Percentiles rank a stretch among this genome's conserved stretches.
These are phyloP conservation scores for Falcunculus frontatus DNA, from an alignment of 2,113 vertebrate species.

Conservation along the genomic window DNA sequence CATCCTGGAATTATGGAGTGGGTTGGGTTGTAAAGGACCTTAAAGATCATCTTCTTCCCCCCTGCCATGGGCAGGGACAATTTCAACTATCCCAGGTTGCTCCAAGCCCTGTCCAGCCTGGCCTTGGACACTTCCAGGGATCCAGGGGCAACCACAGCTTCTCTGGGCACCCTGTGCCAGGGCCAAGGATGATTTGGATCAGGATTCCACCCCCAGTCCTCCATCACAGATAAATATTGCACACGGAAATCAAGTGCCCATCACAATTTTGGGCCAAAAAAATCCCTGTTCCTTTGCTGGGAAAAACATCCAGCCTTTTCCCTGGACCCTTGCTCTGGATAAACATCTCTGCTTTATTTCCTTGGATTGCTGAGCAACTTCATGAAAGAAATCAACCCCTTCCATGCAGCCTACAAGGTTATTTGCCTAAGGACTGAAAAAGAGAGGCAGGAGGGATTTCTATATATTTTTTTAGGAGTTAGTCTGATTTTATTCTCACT, in stretches of 20 bases:
- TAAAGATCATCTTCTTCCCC: too few species aligned
- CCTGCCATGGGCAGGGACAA: not conserved
- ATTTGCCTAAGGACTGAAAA: conserved; percentile 50
- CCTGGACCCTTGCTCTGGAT: not conserved
- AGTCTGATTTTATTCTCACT: conserved; percentile 39
- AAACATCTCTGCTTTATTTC: not conserved
- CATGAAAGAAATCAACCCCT: not conserved
- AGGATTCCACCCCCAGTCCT: rapidly evolving
- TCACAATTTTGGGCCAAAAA: not conserved
- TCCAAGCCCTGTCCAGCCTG: not conserved
- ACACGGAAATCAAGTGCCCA: not conserved
- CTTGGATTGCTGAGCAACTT: not conserved
- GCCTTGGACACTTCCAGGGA: not conserved
- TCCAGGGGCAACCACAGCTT: not conserved
- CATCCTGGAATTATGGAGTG: not conserved
- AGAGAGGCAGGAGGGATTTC: not conserved
- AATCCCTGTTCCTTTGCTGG: not conserved
- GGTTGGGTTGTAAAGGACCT: not conserved
- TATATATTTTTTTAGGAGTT: not conserved
- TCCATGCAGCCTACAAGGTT: conserved; percentile 5
- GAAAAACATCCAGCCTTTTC: not conserved
- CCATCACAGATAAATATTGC: not conserved
- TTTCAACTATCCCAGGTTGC: not conserved
- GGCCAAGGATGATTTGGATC: not conserved
- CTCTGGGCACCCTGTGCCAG: not conserved